Percentiles rank a stretch among this genome's conserved stretches.
Evolutionary conservation across 2,113 vertebrate genomes (phyloP).

Genomic region (Toxotes jaculatrix): DNA sequence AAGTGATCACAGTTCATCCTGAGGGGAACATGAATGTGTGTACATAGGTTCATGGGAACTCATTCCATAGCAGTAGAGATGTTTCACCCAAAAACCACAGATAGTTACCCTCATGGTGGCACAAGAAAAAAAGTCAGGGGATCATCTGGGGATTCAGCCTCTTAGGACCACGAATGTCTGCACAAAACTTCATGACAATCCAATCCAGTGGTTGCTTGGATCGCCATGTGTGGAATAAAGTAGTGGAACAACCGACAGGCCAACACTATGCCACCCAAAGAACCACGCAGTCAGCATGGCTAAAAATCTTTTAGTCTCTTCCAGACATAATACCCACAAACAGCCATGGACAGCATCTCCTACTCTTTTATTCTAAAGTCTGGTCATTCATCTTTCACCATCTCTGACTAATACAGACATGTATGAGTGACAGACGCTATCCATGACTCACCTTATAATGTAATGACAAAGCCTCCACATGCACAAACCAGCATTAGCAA

Average conservation of each 20-base stretch:
- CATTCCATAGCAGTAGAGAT: no score
- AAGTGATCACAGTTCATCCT: not conserved
- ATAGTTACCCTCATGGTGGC: not conserved
- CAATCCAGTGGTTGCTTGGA: no score
- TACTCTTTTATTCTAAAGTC: not conserved
- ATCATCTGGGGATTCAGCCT: not conserved
- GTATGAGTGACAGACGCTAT: conserved; percentile 28
- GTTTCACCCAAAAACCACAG: no score
- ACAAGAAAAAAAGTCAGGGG: not conserved
- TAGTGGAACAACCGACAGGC: no score
- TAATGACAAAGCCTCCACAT: conserved; percentile 20
- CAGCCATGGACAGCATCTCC: not conserved
- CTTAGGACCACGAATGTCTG: not conserved
- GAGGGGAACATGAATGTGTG: not conserved
- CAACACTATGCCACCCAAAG: no score
- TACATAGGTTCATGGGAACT: no score
- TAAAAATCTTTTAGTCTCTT: not conserved
- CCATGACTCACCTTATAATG: not conserved
- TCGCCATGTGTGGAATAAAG: no score
- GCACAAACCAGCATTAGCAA: not conserved
- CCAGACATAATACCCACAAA: not conserved
- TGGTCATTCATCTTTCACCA: conserved; percentile 3
- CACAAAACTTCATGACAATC: not conserved
- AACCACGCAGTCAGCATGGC: not conserved
- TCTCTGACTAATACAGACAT: conserved; percentile 6